These are phyloP conservation scores for Aporophyla lueneburgensis DNA, from an alignment of 2,888 invertebrate species.

Conservation along the genomic window DNA sequence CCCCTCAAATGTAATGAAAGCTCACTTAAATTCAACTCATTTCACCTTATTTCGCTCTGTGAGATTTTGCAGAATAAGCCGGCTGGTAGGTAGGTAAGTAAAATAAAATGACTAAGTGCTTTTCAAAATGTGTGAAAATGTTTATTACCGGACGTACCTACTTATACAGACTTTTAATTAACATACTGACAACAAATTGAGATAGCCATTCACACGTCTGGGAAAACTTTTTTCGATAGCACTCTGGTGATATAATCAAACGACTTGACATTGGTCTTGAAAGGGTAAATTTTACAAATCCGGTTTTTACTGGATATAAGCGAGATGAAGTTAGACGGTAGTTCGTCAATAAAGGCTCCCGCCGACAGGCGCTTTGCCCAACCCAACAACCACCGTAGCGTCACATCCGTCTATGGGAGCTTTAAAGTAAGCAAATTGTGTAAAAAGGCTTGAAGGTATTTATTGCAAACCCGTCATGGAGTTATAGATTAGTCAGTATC, in stretches of 20 bases:
- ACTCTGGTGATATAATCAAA: background rate
- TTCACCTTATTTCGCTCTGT: no score
- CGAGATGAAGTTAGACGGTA: background rate
- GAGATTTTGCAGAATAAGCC: no score
- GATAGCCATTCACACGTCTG: constrained; percentile 4
- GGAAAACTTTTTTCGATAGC: background rate
- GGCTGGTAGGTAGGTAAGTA: background rate
- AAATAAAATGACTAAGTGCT: background rate
- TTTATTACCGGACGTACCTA: background rate
- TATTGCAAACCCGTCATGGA: constrained; percentile 44
- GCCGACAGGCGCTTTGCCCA: background rate
- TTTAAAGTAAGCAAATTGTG: background rate
- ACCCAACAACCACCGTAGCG: background rate
- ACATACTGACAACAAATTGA: background rate
- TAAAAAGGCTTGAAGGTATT: background rate
- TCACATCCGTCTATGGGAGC: background rate
- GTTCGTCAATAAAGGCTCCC: background rate
- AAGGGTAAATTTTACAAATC: background rate
- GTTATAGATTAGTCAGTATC: background rate
- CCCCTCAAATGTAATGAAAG: no score
- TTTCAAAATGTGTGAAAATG: background rate
- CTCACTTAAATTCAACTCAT: no score
- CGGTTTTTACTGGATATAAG: background rate
- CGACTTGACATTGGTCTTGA: background rate
- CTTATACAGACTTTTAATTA: constrained; percentile 8